Percentiles rank a stretch among this genome's conserved stretches.
Evolutionary conservation across 2,113 vertebrate species (phyloP).

Genomic region (Lasiurus borealis): DNA sequence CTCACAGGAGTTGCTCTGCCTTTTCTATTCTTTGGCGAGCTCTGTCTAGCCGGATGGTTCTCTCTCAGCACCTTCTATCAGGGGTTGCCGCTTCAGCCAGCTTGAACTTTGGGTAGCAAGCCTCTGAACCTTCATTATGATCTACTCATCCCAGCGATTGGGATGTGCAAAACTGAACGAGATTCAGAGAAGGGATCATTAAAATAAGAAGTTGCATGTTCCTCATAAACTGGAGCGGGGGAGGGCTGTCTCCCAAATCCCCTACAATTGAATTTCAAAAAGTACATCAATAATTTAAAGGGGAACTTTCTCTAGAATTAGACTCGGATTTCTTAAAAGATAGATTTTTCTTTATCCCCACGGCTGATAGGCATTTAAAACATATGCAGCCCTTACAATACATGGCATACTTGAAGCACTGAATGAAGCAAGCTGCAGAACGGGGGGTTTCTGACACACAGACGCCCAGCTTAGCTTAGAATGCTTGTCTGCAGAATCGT

Average conservation of each 20-base stretch:
- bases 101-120: constrained; percentile 66
- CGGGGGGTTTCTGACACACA: constrained; percentile 53
- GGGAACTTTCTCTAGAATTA: constrained; percentile 57
- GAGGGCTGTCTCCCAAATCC: constrained; percentile 20
- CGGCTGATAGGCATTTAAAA: constrained; percentile 55
- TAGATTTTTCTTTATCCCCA: constrained; percentile 8
- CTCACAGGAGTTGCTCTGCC: constrained; percentile 46
- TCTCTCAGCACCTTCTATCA: constrained; percentile 59
- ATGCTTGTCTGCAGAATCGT: constrained; percentile 73
- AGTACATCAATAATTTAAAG: neutral
- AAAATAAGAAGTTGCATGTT: constrained; percentile 76
- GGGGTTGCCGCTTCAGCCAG: constrained; percentile 68
- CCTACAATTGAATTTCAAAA: constrained; percentile 63
- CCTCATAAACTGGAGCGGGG: constrained; percentile 60
- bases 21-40: constrained; percentile 25
- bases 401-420: constrained; percentile 37
- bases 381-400: constrained; percentile 66
- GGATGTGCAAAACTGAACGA: constrained; percentile 67
- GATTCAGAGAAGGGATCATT: constrained; percentile 73
- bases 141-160: constrained; percentile 62
- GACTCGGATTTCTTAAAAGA: neutral
- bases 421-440: constrained; percentile 63
- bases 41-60: neutral
- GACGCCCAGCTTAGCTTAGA: constrained; percentile 65
- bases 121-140: constrained; percentile 78